A percentile compares a stretch with the other conserved stretches of the same genome.
phyloP scores from a whole-genome alignment of 2,113 vertebrate genomes.

The Kobus ellipsiprymnus region DNA sequence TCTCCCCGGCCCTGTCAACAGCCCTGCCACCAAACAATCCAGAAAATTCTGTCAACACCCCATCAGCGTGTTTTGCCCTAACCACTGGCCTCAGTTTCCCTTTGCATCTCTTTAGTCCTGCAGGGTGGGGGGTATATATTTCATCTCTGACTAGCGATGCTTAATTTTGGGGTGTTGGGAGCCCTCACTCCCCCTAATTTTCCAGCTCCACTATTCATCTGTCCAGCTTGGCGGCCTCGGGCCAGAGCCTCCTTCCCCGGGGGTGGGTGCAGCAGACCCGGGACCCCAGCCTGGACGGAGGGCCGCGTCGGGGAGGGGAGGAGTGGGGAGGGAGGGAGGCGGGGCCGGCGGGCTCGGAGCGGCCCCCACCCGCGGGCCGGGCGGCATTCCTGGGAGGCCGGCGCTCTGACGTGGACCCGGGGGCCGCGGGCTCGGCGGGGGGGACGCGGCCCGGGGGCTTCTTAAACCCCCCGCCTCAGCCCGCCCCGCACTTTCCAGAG shows the following conservation, averaged over 20 bases:
- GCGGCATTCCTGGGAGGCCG: slow-evolving; percentile 87
- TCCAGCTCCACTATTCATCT: too few relatives aligned
- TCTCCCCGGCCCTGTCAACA: slow-evolving; percentile 12
- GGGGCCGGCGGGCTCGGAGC: slow-evolving; percentile 28
- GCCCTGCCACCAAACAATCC: background rate
- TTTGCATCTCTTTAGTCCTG: background rate
- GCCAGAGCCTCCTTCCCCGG: rapidly evolving
- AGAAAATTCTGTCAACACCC: slow-evolving; percentile 41
- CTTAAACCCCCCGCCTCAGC: slow-evolving; percentile 66
- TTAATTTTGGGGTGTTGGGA: background rate
- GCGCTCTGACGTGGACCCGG: slow-evolving; percentile 82
- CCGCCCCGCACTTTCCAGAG: slow-evolving; percentile 57
- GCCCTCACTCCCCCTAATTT: background rate
- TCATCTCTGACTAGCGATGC: background rate
- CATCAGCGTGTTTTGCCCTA: background rate
- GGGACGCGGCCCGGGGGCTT: slow-evolving; percentile 58
- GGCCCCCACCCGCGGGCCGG: slow-evolving; percentile 57
- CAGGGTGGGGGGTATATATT: background rate
- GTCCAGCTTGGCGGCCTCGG: background rate
- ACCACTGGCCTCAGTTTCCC: slow-evolving; percentile 64
- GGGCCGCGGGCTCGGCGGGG: slow-evolving; percentile 57
- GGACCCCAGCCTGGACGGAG: background rate
- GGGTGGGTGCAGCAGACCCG: background rate
- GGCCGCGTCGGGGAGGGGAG: slow-evolving; percentile 7
- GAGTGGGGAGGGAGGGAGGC: slow-evolving; percentile 20